A percentile compares a stretch with the other conserved stretches of the same genome.
phyloP scores from a whole-genome alignment of 2,888 invertebrate genomes.

The Cosmia trapezina region DNA sequence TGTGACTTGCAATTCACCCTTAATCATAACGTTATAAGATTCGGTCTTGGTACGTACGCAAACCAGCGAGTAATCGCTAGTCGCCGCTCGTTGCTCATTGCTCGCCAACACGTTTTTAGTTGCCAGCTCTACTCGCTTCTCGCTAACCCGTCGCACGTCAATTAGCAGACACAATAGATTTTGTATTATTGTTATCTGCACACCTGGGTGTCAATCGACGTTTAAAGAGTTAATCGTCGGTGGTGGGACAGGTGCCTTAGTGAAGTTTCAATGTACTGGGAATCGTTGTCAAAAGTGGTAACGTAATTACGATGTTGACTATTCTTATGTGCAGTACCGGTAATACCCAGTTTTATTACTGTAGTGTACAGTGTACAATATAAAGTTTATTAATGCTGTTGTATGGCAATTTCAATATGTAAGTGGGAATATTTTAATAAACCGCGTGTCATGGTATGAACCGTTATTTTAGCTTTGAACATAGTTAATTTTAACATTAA shows the following conservation, averaged over 20 bases:
- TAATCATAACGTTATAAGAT: too few relatives aligned
- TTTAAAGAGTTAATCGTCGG: too few relatives aligned
- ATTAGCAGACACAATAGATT: too few relatives aligned
- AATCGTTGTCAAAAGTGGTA: not conserved
- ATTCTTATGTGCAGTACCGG: not conserved
- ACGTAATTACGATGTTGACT: not conserved
- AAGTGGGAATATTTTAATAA: constrained; percentile 44
- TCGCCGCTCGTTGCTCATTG: not conserved
- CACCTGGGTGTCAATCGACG: too few relatives aligned
- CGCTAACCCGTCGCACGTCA: too few relatives aligned
- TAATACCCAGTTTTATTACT: constrained; percentile 15
- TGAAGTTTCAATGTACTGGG: not conserved
- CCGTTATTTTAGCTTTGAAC: constrained; percentile 18
- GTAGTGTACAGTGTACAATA: not conserved
- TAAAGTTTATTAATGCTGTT: constrained; percentile 15
- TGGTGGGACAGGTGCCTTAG: not conserved
- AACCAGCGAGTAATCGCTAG: not conserved
- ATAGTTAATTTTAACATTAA: constrained; percentile 20
- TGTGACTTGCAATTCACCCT: too few relatives aligned
- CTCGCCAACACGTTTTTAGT: not conserved
- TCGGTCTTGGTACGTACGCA: not conserved
- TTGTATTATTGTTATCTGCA: too few relatives aligned
- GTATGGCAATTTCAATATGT: constrained; percentile 30
- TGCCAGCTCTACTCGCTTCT: not conserved
- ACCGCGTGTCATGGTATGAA: constrained; percentile 18